These are phyloP conservation scores for Tyria jacobaeae DNA, from an alignment of 2,888 invertebrate genomes.

Conservation along the genomic window DNA sequence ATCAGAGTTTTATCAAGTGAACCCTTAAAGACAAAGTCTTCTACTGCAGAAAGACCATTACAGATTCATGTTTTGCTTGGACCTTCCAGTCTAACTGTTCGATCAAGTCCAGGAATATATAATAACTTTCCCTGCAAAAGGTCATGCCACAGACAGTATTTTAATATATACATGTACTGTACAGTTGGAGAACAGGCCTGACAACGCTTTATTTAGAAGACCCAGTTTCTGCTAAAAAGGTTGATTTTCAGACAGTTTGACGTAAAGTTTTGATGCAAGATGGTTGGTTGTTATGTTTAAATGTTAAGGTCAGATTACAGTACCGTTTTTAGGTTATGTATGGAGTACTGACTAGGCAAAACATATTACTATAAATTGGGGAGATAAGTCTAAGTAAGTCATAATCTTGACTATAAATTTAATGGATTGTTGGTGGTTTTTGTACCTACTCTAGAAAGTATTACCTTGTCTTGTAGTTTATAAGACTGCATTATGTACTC, in stretches of 20 bases:
- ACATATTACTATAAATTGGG: too few relatives aligned
- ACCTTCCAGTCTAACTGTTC: constrained; percentile 41
- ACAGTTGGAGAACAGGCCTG: constrained; percentile 27
- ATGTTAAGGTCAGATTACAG: too few relatives aligned
- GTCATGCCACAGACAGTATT: constrained; percentile 44
- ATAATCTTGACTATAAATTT: too few relatives aligned
- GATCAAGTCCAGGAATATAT: constrained; percentile 49
- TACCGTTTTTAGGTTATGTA: too few relatives aligned
- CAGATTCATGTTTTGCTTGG: constrained; percentile 21
- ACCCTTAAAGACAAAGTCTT: constrained; percentile 8
- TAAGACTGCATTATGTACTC: too few relatives aligned
- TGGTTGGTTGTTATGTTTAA: neutral
- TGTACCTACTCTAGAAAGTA: too few relatives aligned
- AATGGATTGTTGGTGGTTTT: too few relatives aligned
- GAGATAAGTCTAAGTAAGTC: too few relatives aligned
- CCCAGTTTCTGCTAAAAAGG: constrained; percentile 31
- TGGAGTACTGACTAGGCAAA: too few relatives aligned
- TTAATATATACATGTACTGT: constrained; percentile 20
- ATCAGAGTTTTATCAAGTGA: neutral
- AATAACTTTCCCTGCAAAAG: constrained; percentile 45
- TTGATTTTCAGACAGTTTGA: constrained; percentile 15
- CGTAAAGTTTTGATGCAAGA: constrained; percentile 21
- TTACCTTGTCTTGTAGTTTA: too few relatives aligned
- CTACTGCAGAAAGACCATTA: constrained; percentile 16
- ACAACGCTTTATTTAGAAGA: constrained; percentile 30